Conservation (phyloP, 2,888 invertebrate genomes). For the Acanthoscelides obtectus region DNA sequence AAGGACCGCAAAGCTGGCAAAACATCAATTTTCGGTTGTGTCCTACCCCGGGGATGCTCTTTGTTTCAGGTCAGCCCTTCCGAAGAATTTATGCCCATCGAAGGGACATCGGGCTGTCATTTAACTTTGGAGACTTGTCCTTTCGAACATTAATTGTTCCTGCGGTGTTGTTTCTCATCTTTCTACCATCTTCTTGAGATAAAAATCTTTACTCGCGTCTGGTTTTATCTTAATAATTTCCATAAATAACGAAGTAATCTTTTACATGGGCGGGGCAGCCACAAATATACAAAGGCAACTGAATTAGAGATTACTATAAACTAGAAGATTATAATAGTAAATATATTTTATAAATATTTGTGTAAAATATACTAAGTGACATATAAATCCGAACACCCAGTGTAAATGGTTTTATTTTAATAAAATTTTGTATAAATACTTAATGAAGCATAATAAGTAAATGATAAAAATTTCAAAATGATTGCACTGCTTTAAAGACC, state of each 20-base stretch:
- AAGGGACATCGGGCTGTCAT: slow-evolving; percentile 32
- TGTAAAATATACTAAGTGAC: too few species aligned
- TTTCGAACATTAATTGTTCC: slow-evolving; percentile 29
- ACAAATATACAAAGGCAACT: neutral
- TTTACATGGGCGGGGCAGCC: neutral
- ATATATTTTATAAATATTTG: too few species aligned
- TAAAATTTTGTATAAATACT: too few species aligned
- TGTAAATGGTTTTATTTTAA: too few species aligned
- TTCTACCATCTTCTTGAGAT: slow-evolving; percentile 12
- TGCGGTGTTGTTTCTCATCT: slow-evolving; percentile 15
- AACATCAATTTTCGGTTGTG: slow-evolving; percentile 38
- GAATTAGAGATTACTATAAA: too few species aligned
- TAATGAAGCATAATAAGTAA: too few species aligned
- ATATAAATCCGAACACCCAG: too few species aligned
- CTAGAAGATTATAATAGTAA: too few species aligned
- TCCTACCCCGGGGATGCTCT: slow-evolving; percentile 15
- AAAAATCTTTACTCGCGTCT: slow-evolving; percentile 3
- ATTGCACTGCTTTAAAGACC: too few species aligned
- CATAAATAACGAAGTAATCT: slow-evolving; percentile 8
- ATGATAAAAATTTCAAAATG: too few species aligned
- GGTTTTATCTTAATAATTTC: slow-evolving; percentile 5
- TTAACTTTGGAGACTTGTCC: slow-evolving; percentile 29
- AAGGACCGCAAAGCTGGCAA: slow-evolving; percentile 33
- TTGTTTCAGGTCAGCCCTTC: neutral
- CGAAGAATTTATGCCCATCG: slow-evolving; percentile 24